Conservation (phyloP, 30 jellyfish, hydroid and myxozoan genomes). For the Morbakka virulenta region DNA sequence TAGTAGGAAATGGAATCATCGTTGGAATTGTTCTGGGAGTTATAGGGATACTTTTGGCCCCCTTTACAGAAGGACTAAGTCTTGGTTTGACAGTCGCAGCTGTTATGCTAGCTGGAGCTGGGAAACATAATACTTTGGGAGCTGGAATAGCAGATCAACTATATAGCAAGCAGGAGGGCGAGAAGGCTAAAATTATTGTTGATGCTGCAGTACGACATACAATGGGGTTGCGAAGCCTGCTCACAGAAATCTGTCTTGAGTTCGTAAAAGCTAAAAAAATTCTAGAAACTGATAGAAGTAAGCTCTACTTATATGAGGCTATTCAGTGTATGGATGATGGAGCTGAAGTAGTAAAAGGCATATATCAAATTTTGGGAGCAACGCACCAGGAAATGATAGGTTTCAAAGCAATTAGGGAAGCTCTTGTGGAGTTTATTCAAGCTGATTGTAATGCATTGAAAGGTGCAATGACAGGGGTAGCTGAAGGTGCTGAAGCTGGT, state of each 20-base stretch:
- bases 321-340: neutral
- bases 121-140: constrained; percentile 19
- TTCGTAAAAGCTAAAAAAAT: neutral
- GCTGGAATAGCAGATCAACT: constrained; percentile 15
- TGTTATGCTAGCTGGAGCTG: constrained; percentile 37
- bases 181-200: neutral
- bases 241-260: neutral
- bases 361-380: neutral
- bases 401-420: neutral
- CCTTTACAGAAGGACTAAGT: constrained; percentile 20
- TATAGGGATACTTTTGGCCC: constrained; percentile 14
- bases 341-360: neutral
- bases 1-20: constrained; percentile 6
- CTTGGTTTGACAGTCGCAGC: constrained; percentile 24
- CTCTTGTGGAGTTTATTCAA: constrained; percentile 5
- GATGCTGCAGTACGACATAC: constrained; percentile 1
- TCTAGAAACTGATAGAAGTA: neutral
- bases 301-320: neutral
- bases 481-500: constrained; percentile 32
- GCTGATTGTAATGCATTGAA: constrained; percentile 9
- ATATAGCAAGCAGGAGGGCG: constrained; percentile 2
- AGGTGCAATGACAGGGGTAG: constrained; percentile 23
- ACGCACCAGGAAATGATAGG: constrained; percentile 1
- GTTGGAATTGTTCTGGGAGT: constrained; percentile 8
- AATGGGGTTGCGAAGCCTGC: neutral